These are phyloP conservation scores for Drosophila varians DNA, from an alignment of 1,140 invertebrate genomes.

Conservation along the genomic window DNA sequence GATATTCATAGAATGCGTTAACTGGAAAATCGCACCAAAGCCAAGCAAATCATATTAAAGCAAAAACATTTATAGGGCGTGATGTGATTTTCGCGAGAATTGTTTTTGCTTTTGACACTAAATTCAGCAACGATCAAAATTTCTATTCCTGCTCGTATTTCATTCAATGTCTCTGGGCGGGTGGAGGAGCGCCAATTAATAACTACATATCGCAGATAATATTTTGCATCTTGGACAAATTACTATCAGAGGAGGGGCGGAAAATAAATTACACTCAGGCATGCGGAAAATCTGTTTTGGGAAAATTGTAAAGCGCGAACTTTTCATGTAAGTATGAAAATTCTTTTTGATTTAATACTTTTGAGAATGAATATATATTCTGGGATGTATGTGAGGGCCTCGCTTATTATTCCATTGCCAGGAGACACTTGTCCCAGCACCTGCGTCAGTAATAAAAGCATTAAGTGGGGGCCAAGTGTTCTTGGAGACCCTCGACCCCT, in stretches of 20 bases:
- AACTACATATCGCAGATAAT: constrained; percentile 49
- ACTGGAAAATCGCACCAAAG: constrained; percentile 31
- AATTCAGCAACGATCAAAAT: constrained; percentile 25
- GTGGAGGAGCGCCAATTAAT: constrained; percentile 9
- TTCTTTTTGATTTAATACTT: background rate
- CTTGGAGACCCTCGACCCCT: constrained; percentile 48
- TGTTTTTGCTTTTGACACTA: constrained; percentile 15
- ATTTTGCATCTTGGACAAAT: constrained; percentile 58
- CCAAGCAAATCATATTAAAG: constrained; percentile 18
- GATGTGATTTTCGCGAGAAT: constrained; percentile 58
- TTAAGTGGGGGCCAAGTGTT: background rate
- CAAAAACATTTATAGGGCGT: constrained; percentile 65
- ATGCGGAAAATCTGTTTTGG: constrained; percentile 39
- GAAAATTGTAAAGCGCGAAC: constrained; percentile 3
- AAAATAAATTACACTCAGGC: constrained; percentile 31
- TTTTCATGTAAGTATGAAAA: background rate
- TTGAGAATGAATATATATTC: background rate
- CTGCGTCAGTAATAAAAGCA: background rate
- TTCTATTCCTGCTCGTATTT: constrained; percentile 21
- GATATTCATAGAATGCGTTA: constrained; percentile 27
- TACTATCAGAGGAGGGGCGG: constrained; percentile 14
- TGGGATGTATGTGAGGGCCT: background rate
- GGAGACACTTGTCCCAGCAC: background rate
- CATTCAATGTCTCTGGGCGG: constrained; percentile 46
- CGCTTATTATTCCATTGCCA: constrained; percentile 6